Percentiles rank a stretch among this genome's conserved stretches.
phyloP scores from a whole-genome alignment of 2,888 invertebrate genomes.

The Plebejus melissa region DNA sequence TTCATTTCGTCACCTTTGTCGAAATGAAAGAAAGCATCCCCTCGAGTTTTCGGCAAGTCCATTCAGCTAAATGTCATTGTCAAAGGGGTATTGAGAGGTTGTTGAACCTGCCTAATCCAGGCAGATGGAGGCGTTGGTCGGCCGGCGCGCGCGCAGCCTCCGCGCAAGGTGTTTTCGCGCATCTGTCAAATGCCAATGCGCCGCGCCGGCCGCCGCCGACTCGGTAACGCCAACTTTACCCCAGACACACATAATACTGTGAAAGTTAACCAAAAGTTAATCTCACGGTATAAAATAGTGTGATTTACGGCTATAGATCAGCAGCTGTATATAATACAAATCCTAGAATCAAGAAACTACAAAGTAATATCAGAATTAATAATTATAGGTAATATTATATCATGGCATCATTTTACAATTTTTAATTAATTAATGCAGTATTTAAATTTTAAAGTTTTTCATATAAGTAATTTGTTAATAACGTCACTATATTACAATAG shows the following conservation, averaged over 20 bases:
- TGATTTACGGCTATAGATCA: background rate
- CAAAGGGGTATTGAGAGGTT: conserved; percentile 25
- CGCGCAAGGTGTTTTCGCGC: conserved; percentile 41
- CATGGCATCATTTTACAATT: too few species aligned
- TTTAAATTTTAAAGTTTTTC: too few species aligned
- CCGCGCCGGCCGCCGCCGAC: too few species aligned
- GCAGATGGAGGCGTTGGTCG: conserved; percentile 22
- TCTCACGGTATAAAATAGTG: background rate
- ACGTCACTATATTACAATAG: too few species aligned
- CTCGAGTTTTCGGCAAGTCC: conserved; percentile 24
- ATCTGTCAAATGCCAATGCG: conserved; percentile 37
- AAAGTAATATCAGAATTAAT: too few species aligned
- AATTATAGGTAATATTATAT: too few species aligned
- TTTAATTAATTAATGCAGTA: too few species aligned
- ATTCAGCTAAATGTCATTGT: conserved; percentile 19
- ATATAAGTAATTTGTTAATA: too few species aligned
- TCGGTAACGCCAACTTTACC: background rate
- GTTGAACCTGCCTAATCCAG: conserved; percentile 26
- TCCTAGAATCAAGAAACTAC: too few species aligned
- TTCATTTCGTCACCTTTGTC: background rate
- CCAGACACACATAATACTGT: background rate
- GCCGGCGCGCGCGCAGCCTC: conserved; percentile 38
- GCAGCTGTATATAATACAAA: too few species aligned
- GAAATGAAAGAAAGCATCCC: conserved; percentile 17
- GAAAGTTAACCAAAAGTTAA: background rate